Base-by-base conservation (phyloP, 2,888 invertebrate species). In the Acrobasis consociella region DNA sequence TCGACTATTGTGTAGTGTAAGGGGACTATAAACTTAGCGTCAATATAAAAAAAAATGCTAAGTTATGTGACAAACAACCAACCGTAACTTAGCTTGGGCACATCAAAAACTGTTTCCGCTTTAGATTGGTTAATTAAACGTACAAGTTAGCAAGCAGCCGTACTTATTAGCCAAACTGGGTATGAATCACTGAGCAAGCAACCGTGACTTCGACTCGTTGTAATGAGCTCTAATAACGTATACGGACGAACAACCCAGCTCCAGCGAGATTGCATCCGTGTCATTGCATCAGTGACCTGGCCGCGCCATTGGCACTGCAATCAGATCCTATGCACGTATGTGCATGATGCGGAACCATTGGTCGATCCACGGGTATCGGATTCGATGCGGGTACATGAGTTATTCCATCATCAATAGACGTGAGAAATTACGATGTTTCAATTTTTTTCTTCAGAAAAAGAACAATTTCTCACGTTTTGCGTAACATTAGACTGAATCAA, bases 301-400 rank as follows among this genome's bases (percentile, higher is more conserved):
- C 67, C 69, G 65, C 68, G 73, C 67, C 77, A 78, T 74, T 76
- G 75, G 70, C 68, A 71, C 70, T 82, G 85, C 83, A 84, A 86
- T 76, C 73, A 84, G 83, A 87, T 82, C 83, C 83, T 78, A 71
- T 65, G 56, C 56, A 42, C 42, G 56, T 42, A 69, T 58, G 70
- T 72, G 73, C 68, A 70, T 56, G 69, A 68, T 69, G 79, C 82
- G 83, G 82, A 85, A 86, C 85, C 65, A 56, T 49, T 13, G 56
- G 64, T 62, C 63, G 65, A 71, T 69, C 73, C 89, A 87, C 89
- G 89, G 79, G 76, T 91, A 91, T 91, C 86, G 70, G 75, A 77
- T 90, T 82, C 79, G 71, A 76, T 73, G 69, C 70, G 66, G 67
- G 58, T 50, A 63, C 58, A 51, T 42, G 8, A 51, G 56, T 64